Base-by-base conservation (phyloP, 2,888 invertebrate genomes). In the Drosophila mayaguana region DNA sequence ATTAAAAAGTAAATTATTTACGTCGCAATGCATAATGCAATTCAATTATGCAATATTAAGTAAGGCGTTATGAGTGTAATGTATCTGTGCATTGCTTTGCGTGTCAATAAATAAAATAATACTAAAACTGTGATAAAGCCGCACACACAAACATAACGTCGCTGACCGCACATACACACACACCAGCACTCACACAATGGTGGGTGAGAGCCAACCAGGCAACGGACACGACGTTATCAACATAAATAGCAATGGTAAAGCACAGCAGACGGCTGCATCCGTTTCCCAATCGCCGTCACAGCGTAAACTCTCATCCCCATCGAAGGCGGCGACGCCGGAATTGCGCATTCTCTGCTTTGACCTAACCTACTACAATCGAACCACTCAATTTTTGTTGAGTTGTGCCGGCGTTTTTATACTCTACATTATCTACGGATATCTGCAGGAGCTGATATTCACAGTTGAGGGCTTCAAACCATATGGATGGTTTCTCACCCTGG, bases 391-490 rank as follows among this genome's bases (percentile, higher is more conserved):
- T 91, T 72, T 96, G 2, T 93, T 96, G 57, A 96, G 97, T 91
- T 96, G 96, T 59, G 88, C 94, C 28, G 97, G 97, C 62, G 96
- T 98, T 9, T 98, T 98, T 92, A 92, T 96, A 74, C 97, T 98
- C 90, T 99, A 97, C 92, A 93, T 98, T 68, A 94, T 97, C 0
- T 98, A 98, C 94, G 98, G 98, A 60, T 98, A 97, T 93, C 94
- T 97, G 91, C 95, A 97, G 94, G 99, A 99, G 93, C 93, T 98
- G 50, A 97, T 99, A 91, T 99, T 98, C 92, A 96, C 97, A 0
- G 94, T 96, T n/a, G 96, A 97, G 25, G 98, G 97, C 48, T 97
- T 98, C 83, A 96, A 96, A 88, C 96, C 97, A 0, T 97, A 96
- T 90, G 98, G 98, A 51, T 96, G 98, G 96, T 98, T 97, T 92